Evolutionary conservation across 2,113 vertebrate species (phyloP).

Genomic region (Falcunculus frontatus): DNA sequence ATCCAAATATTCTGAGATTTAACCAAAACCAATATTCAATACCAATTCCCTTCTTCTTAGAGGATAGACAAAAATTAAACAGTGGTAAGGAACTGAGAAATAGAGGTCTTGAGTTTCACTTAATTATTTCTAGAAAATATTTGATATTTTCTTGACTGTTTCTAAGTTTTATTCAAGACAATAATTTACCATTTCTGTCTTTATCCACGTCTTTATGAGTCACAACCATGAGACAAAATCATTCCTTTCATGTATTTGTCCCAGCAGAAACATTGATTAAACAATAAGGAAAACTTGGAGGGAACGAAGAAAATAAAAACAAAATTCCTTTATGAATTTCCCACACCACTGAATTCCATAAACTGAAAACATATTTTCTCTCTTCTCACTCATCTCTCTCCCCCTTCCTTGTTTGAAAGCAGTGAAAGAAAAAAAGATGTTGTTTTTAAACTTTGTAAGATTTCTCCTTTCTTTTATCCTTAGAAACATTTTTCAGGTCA

Average conservation of each 20-base stretch:
- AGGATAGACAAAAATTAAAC: not conserved
- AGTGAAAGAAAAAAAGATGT: not conserved
- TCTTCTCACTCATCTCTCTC: not conserved
- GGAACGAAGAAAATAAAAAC: not conserved
- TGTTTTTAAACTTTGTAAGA: not conserved
- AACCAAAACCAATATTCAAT: not conserved
- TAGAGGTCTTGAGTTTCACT: not conserved
- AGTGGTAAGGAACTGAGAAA: not conserved
- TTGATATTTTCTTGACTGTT: not conserved
- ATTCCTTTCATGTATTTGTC: not conserved
- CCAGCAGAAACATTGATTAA: not conserved
- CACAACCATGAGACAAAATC: not conserved
- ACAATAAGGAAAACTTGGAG: not conserved
- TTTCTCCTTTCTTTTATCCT: not conserved
- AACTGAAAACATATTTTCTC: not conserved
- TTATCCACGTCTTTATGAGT: not conserved
- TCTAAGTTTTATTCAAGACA: not conserved
- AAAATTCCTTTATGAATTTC: not conserved
- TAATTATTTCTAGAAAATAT: not conserved
- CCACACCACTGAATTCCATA: not conserved
- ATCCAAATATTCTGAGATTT: not conserved
- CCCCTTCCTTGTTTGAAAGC: not conserved
- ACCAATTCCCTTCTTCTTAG: not conserved
- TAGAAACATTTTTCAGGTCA: conserved; percentile 14
- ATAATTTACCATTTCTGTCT: not conserved